Evolutionary conservation across 2,113 vertebrate genomes (phyloP).

Genomic region (Microcebus ravelobensis): DNA sequence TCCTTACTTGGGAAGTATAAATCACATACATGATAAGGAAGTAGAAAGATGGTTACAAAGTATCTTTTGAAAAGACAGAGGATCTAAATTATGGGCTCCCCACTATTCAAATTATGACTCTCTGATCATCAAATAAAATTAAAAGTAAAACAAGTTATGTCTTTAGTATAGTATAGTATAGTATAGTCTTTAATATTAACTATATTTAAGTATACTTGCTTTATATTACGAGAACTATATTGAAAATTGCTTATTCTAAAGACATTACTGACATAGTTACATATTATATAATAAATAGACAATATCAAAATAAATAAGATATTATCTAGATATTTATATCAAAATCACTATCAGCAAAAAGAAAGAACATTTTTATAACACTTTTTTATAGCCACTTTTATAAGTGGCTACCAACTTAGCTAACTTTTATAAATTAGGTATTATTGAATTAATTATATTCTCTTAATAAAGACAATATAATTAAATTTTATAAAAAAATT

Average conservation of each 20-base stretch:
- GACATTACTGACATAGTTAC: not conserved
- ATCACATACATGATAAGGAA: not conserved
- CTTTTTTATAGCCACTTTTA: no score
- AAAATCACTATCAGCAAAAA: not conserved
- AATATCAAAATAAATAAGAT: not conserved
- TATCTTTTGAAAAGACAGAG: not conserved
- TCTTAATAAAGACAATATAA: not conserved
- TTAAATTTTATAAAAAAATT: no score
- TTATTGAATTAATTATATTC: not conserved
- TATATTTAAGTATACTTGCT: not conserved
- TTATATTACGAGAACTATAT: not conserved
- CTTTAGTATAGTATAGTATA: no score
- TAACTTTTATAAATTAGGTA: not conserved
- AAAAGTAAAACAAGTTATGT: not conserved
- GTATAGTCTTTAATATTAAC: not conserved
- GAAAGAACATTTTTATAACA: not conserved
- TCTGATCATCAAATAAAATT: not conserved
- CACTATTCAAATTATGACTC: not conserved
- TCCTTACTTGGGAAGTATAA: not conserved
- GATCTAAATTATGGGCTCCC: not conserved
- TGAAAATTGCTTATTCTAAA: not conserved
- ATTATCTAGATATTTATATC: not conserved
- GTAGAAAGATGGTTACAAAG: not conserved
- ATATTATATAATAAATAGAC: not conserved
- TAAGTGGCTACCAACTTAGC: not conserved